Percentiles rank a stretch among this genome's conserved stretches.
These are phyloP conservation scores for Ryuthela nishihirai DNA, from an alignment of 2,888 invertebrate genomes.

Conservation along the genomic window DNA sequence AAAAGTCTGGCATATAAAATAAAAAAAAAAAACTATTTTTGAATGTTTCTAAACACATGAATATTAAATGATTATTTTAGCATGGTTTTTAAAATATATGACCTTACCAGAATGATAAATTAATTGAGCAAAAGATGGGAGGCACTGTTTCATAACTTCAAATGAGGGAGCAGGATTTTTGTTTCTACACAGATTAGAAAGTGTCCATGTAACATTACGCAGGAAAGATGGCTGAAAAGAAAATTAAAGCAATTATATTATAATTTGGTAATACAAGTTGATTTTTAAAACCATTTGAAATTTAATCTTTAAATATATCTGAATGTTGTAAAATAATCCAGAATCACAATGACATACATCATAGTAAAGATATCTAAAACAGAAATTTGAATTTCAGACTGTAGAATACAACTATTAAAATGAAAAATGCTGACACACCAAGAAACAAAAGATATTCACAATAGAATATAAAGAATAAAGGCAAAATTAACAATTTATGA, in stretches of 20 bases:
- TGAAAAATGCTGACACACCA: too few species aligned
- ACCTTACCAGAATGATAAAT: slow-evolving; percentile 63
- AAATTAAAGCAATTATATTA: background rate
- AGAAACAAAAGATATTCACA: too few species aligned
- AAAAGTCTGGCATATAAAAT: too few species aligned
- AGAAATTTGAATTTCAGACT: too few species aligned
- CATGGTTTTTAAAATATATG: too few species aligned
- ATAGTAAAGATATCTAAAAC: too few species aligned
- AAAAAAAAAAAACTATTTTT: too few species aligned
- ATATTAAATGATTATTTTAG: too few species aligned
- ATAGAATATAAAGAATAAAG: too few species aligned
- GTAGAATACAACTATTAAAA: too few species aligned
- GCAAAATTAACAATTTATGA: too few species aligned
- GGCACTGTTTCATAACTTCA: slow-evolving; percentile 65
- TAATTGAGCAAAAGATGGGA: slow-evolving; percentile 73
- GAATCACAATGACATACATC: background rate
- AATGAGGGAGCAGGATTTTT: slow-evolving; percentile 87
- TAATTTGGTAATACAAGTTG: background rate
- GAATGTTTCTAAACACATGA: too few species aligned
- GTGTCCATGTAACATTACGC: slow-evolving; percentile 86
- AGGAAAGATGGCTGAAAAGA: slow-evolving; percentile 57
- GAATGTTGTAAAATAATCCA: background rate
- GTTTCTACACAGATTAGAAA: slow-evolving; percentile 90
- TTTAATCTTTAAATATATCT: background rate
- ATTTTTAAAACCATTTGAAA: background rate